Conservation (phyloP, 2,113 vertebrate genomes). For the Rhinopomastus cyanomelas region DNA sequence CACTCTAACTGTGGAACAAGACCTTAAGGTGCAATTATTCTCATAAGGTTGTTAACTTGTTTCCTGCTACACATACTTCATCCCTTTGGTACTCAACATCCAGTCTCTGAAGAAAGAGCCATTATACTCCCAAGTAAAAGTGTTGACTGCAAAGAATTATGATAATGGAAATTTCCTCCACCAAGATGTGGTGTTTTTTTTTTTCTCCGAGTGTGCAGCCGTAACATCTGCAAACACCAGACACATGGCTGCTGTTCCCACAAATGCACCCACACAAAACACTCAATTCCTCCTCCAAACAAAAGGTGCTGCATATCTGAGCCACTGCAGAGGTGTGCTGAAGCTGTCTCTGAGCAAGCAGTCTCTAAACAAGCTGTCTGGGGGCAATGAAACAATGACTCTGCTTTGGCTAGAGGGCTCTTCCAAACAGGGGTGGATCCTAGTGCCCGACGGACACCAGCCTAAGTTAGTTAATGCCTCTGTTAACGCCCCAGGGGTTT, state of each 20-base stretch:
- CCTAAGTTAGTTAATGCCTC: not conserved
- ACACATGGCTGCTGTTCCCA: not conserved
- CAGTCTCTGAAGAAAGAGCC: not conserved
- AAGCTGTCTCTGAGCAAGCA: not conserved
- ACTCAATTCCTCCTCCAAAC: slow-evolving; percentile 3
- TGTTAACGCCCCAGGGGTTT: not conserved
- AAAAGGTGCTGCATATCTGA: not conserved
- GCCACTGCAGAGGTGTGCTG: not conserved
- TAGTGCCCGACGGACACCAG: not conserved
- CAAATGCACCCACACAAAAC: slow-evolving; percentile 22
- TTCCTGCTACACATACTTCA: not conserved
- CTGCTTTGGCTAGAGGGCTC: not conserved
- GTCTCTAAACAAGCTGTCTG: too few species aligned
- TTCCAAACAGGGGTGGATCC: not conserved
- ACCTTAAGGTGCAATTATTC: not conserved
- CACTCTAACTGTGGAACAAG: not conserved
- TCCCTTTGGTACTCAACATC: not conserved
- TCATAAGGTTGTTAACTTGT: not conserved
- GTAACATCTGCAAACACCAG: not conserved
- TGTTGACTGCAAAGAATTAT: not conserved
- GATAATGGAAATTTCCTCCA: not conserved
- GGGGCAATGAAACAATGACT: not conserved
- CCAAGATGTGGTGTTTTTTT: not conserved
- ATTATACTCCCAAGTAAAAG: not conserved
- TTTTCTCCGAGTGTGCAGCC: not conserved